Evolutionary conservation across 2,797 vertebrate genomes (phyloP), one percentile per base, ranked within the genome.

Genomic region (Brachymystax lenok): DNA sequence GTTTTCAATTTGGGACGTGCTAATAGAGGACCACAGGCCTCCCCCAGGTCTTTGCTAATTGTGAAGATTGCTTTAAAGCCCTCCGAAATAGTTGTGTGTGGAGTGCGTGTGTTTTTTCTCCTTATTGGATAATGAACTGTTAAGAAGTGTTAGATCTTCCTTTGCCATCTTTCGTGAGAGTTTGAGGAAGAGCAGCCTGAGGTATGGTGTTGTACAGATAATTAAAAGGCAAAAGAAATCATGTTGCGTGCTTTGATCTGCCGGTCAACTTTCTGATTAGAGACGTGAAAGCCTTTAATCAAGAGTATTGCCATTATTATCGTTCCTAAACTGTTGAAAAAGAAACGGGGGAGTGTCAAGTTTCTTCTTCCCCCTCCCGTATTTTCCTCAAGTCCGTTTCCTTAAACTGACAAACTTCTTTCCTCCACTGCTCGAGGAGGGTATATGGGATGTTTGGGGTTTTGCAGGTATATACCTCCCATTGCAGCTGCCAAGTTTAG

Each of bases 41-140:
- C 96, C 96, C 92, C 40, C 93, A 96, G 96, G 96, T 97, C 95
- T 46, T 46, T 94, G 93, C 96, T 97, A 97, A 98, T 99, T 97
- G 97, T 96, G 94, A 96, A 94, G 95, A 96, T 95, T 94, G 94
- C 95, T 97, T 98, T 90, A 96, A 96, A 96, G 95, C 94, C 95
- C 95, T 94, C 94, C 93, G 93, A 71, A 69, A 16, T 67, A 33
- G 17, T 52, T 46, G 33, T 80, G 56, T 74, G 77, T 78, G 77
- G 69, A 51, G 75, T 66, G 75, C 33, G 33, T 63, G 59, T 63
- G 79, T 46, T 46, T 78, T 83, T 80, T 82, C 78, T 51, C 51
- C 96, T 98, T 97, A 98, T 98, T 98, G 96, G 97, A 98, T 99
- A 99, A 99, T 99, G 97, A 99, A 98, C 97, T 97, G 96, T 96